Conservation (phyloP, 2,888 invertebrate genomes). For the Lasioglossum malachurum region DNA sequence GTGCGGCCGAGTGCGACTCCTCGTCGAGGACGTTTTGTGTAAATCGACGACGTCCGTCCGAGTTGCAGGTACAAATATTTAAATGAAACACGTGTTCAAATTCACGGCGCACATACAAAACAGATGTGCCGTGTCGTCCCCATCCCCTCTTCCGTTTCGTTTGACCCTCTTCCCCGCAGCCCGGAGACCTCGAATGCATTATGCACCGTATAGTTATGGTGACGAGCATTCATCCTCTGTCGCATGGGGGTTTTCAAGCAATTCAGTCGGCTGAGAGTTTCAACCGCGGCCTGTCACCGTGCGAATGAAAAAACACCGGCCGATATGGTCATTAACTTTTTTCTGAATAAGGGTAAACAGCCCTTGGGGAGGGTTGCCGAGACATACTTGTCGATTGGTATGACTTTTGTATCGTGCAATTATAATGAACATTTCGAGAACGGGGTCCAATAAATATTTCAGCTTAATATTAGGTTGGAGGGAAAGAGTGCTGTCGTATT, state of each 20-base stretch:
- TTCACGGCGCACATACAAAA: slow-evolving; percentile 76
- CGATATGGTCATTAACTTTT: background rate
- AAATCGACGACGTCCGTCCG: slow-evolving; percentile 65
- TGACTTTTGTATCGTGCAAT: no score
- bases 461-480: no score
- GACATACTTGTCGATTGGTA: no score
- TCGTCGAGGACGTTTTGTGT: slow-evolving; percentile 46
- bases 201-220: slow-evolving; percentile 35
- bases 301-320: background rate
- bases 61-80: slow-evolving; percentile 75
- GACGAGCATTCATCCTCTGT: slow-evolving; percentile 32
- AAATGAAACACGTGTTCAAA: slow-evolving; percentile 78
- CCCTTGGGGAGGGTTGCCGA: no score
- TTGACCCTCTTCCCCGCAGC: slow-evolving; percentile 17
- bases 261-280: slow-evolving; percentile 44
- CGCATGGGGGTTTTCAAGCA: slow-evolving; percentile 32
- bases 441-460: no score
- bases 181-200: slow-evolving; percentile 44
- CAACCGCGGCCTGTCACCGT: slow-evolving; percentile 34
- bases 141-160: slow-evolving; percentile 9
- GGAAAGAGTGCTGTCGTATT: no score
- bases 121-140: slow-evolving; percentile 60
- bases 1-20: background rate
- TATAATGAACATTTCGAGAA: no score
- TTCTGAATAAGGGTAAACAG: no score